These are phyloP conservation scores for Catalaphyllia jardinei DNA, from an alignment of 64 coral and sea anemone genomes.

Conservation along the genomic window DNA sequence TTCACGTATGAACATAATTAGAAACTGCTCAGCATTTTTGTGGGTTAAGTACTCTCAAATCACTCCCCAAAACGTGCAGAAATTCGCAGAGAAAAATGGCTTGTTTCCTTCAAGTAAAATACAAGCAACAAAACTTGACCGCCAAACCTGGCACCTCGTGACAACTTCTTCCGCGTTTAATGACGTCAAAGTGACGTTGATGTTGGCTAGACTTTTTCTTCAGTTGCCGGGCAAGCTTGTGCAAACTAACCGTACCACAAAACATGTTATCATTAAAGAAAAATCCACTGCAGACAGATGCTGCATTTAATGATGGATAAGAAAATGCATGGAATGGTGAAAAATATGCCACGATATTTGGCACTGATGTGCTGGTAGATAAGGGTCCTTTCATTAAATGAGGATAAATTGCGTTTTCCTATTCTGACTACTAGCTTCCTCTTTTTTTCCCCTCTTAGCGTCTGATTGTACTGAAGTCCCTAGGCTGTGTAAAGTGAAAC, in stretches of 20 bases:
- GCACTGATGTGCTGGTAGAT: no score
- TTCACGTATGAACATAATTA: background rate
- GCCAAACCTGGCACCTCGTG: background rate
- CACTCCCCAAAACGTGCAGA: background rate
- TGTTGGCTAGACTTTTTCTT: background rate
- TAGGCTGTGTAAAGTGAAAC: background rate
- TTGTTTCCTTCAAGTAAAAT: background rate
- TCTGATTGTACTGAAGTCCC: background rate
- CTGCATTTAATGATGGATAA: background rate
- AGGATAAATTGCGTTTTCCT: background rate
- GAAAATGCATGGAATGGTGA: background rate
- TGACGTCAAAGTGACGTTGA: constrained; percentile 6
- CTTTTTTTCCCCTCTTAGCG: background rate
- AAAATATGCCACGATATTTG: background rate
- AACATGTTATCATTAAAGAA: background rate
- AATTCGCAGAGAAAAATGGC: background rate
- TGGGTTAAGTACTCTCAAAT: background rate
- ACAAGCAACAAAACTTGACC: background rate
- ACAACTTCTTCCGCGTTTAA: constrained; percentile 4
- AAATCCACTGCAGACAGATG: background rate
- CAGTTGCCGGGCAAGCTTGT: background rate
- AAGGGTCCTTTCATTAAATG: background rate
- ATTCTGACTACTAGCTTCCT: background rate
- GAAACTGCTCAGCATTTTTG: background rate
- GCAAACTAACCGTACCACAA: background rate